These are phyloP conservation scores for Porites rus DNA, from an alignment of 92 coral and sea anemone species.

Conservation along the genomic window DNA sequence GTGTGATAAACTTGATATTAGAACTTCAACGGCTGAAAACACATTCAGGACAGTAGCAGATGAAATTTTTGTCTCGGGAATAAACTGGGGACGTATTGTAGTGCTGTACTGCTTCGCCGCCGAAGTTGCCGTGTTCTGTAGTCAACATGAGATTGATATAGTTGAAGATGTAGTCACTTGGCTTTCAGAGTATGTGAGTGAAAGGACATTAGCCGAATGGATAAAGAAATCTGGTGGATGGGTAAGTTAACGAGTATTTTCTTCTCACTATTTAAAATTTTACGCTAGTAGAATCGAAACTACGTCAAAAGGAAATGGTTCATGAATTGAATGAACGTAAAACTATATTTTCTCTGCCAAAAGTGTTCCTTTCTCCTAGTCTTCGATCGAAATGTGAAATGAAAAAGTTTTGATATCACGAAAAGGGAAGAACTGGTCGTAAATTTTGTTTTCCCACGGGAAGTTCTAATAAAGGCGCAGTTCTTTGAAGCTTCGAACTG, in stretches of 20 bases:
- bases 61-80: constrained; percentile 77
- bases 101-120: constrained; percentile 87
- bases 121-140: constrained; percentile 79
- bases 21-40: constrained; percentile 52
- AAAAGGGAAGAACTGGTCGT: constrained; percentile 7
- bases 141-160: constrained; percentile 55
- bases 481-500: constrained; percentile 6
- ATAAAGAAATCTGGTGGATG: constrained; percentile 92
- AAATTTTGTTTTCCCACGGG: constrained; percentile 41
- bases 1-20: constrained; percentile 76
- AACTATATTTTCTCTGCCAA: background rate
- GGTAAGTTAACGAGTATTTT: constrained; percentile 63
- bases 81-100: constrained; percentile 97
- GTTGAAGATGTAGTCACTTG: constrained; percentile 69
- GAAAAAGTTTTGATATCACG: constrained; percentile 8
- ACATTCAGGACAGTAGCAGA: constrained; percentile 79
- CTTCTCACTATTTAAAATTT: constrained; percentile 33
- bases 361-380: background rate
- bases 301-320: background rate
- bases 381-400: background rate
- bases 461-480: constrained; percentile 30
- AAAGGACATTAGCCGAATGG: constrained; percentile 73
- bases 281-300: constrained; percentile 6
- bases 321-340: background rate
- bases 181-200: constrained; percentile 82